Base-by-base conservation (phyloP, 2,113 vertebrate genomes). In the Oxygymnocypris stewartii region DNA sequence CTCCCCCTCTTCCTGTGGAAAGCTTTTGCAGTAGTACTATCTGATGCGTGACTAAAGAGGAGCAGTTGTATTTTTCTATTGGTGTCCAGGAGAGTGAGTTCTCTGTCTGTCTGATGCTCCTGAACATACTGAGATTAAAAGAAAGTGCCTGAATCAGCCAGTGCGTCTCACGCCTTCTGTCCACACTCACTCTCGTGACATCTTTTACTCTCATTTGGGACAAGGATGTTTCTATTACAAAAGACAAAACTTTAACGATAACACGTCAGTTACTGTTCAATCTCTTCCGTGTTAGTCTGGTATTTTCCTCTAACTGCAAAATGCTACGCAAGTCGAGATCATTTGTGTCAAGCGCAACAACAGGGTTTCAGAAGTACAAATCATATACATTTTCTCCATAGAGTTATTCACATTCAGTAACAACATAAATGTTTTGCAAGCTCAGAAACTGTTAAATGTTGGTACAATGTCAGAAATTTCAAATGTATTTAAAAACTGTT, bases 131-230 rank as follows among this genome's bases (percentile, higher is more conserved):
- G 83, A 96, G 94, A 94, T 96, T 96, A 94, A 96, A 96, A 89
- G 88, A 93, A 94, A 98, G 97, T 97, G 97, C 97, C 97, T 98
- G 95, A 97, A 97, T 94, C 93, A 92, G 94, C 92, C 85, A 87
- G 67, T 86, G 85, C 63, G 73, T 89, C 35, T 80, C 23, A 69
- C 54, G 16, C 71, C n/a, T 85, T 71, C 37, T 82, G 28, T 73
- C 23, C 79, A 40, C 35, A 9, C 2, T 54, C 51, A 2, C 51
- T 54, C 51, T 23, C 8, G 67, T 37, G 67, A 69, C 14, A 9
- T 37, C 31, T 14, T 61, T 61, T 4, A 11, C 57, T 61, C 57
- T 1, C 20, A 61, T 61, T 14, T 65, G 63, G 59, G 23, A 25
- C 23, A 25, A 31, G 63, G 14, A 37, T 40, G 8, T 37, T 40